phyloP scores from a whole-genome alignment of 53 echinoderm and acorn worm species.

The Glandiceps talaboti region DNA sequence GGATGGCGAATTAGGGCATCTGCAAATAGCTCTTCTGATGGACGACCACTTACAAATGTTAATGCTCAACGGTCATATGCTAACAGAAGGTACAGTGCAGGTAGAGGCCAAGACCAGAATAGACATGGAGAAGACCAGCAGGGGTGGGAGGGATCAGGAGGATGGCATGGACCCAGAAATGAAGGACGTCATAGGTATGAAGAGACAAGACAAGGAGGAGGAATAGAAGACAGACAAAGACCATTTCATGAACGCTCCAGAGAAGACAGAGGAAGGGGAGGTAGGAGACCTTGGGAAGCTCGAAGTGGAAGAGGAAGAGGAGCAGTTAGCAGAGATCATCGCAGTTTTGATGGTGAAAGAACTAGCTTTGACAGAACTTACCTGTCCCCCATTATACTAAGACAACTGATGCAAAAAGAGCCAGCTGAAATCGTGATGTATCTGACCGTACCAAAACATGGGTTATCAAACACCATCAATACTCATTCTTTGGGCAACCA shows the following conservation, averaged over 20 bases:
- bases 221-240: neutral
- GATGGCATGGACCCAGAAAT: too few species aligned
- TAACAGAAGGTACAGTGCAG: too few species aligned
- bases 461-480: conserved; percentile 39
- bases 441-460: conserved; percentile 37
- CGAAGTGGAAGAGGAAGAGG: conserved; percentile 4
- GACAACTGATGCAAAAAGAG: conserved; percentile 32
- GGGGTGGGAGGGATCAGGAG: too few species aligned
- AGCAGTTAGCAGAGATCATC: neutral
- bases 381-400: conserved; percentile 4
- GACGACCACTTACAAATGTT: too few species aligned
- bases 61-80: too few species aligned
- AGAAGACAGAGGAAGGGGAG: neutral
- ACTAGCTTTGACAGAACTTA: neutral
- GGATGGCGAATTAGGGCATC: too few species aligned
- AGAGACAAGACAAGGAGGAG: neutral
- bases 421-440: conserved; percentile 33
- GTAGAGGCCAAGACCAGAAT: too few species aligned
- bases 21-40: too few species aligned
- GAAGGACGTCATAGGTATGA: too few species aligned
- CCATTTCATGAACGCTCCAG: neutral
- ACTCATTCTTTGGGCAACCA: conserved; percentile 30
- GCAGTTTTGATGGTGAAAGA: neutral
- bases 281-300: neutral
- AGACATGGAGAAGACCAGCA: too few species aligned